These are phyloP conservation scores for Pyrrhosoma nymphula DNA, from an alignment of 2,888 invertebrate genomes.

Conservation along the genomic window DNA sequence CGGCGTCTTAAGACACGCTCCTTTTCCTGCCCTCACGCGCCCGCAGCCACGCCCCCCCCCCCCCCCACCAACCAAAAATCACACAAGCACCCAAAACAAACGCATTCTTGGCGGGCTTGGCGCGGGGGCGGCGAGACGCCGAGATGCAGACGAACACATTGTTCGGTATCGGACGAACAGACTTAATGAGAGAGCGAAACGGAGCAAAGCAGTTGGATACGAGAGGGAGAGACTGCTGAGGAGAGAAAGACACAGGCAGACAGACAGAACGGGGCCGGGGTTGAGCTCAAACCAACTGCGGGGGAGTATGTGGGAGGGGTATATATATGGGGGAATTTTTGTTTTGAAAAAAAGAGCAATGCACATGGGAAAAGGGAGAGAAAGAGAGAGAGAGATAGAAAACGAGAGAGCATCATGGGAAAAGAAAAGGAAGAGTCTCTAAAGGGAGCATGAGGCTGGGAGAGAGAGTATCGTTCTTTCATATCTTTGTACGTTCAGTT, in stretches of 20 bases:
- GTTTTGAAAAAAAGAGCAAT: too few relatives aligned
- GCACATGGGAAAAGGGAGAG: background rate
- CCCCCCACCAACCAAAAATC: too few relatives aligned
- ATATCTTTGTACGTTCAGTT: background rate
- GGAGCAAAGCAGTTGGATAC: too few relatives aligned
- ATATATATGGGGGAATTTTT: too few relatives aligned
- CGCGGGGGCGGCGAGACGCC: background rate
- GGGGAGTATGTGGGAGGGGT: too few relatives aligned
- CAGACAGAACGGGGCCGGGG: too few relatives aligned
- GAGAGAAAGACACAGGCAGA: too few relatives aligned
- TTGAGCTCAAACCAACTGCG: too few relatives aligned
- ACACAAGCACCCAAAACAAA: too few relatives aligned
- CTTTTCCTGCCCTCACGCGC: background rate
- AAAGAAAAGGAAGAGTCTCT: background rate
- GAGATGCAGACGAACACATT: background rate
- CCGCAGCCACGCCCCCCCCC: background rate
- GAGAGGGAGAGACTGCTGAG: background rate
- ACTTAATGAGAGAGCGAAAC: constrained; percentile 32
- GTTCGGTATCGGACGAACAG: constrained; percentile 18
- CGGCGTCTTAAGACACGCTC: background rate
- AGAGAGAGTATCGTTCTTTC: constrained; percentile 3
- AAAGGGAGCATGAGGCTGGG: background rate
- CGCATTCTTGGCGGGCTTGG: too few relatives aligned
- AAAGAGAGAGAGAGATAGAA: background rate
- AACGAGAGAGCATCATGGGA: background rate